phyloP scores from a whole-genome alignment of 2,113 vertebrate genomes.

The Podilymbus podiceps region DNA sequence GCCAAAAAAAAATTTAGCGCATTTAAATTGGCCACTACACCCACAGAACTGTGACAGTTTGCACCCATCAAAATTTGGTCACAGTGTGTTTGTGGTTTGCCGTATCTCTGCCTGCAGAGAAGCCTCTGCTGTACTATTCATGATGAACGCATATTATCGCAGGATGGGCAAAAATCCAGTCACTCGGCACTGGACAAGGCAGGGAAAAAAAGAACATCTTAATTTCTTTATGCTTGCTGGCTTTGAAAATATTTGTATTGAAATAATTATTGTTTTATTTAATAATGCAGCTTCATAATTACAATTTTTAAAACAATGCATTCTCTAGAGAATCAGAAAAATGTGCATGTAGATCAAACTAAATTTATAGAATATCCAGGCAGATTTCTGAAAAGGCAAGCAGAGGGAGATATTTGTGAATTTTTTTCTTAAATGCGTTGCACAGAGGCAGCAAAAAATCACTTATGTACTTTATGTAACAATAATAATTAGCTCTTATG shows the following conservation, averaged over 20 bases:
- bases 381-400: neutral
- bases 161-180: conserved; percentile 7
- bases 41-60: neutral
- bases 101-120: neutral
- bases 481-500: neutral
- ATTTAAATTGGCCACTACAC: neutral
- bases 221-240: neutral
- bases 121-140: neutral
- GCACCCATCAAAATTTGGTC: neutral
- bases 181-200: neutral
- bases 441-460: neutral
- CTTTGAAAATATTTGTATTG: conserved; percentile 42
- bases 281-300: neutral
- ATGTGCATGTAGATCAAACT: neutral
- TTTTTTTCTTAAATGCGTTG: neutral
- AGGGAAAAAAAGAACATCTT: neutral
- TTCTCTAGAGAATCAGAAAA: conserved; percentile 13
- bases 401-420: neutral
- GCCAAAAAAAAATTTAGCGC: neutral
- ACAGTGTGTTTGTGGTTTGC: neutral
- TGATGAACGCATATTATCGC: neutral
- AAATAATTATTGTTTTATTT: conserved; percentile 43
- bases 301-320: conserved; percentile 4
- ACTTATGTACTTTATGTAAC: neutral
- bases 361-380: neutral